phyloP scores from a whole-genome alignment of 2,797 vertebrate species.

The Eurystomus glaucurus region DNA sequence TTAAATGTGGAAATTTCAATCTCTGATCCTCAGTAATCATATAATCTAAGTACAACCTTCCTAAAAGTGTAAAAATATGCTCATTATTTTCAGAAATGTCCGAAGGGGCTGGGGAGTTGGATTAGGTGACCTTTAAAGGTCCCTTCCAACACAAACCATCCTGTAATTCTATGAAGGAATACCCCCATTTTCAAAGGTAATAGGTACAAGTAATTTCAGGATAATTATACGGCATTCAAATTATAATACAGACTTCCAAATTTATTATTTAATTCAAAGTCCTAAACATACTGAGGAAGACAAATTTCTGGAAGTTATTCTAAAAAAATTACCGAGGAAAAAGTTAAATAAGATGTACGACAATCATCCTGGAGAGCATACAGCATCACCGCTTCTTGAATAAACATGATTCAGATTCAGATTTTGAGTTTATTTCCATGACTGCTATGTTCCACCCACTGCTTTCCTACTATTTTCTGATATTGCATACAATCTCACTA shows the following conservation, averaged over 20 bases:
- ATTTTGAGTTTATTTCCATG: neutral
- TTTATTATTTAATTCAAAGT: neutral
- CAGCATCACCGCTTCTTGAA: neutral
- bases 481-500: neutral
- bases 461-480: neutral
- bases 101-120: neutral
- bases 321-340: neutral
- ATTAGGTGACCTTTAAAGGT: neutral
- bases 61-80: accelerated
- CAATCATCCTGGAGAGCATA: neutral
- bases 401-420: neutral
- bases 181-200: neutral
- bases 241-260: neutral
- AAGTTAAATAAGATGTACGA: neutral
- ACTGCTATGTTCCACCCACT: neutral
- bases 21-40: neutral
- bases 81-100: neutral
- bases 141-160: neutral
- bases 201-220: neutral
- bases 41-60: neutral
- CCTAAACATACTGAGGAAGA: neutral
- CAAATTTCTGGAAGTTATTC: neutral
- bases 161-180: neutral
- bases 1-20: neutral
- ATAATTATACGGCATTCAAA: neutral